These are phyloP conservation scores for Leuciscus waleckii DNA, from an alignment of 2,797 vertebrate species.

Conservation along the genomic window DNA sequence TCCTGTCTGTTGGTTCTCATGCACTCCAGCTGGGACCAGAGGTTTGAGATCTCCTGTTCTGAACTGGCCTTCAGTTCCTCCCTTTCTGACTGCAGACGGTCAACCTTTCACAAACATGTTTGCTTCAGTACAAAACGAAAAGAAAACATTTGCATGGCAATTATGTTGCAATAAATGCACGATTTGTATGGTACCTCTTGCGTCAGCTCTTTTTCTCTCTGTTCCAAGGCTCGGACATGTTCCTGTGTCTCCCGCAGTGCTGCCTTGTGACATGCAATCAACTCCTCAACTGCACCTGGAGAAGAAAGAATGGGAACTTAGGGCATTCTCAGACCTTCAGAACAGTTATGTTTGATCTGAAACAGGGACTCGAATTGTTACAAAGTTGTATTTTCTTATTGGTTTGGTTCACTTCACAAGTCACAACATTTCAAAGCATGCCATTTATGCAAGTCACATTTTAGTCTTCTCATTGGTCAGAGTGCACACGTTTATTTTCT, in stretches of 20 bases:
- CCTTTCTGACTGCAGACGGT: slow-evolving; percentile 74
- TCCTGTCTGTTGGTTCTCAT: slow-evolving; percentile 83
- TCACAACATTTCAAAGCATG: not conserved
- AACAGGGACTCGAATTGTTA: not conserved
- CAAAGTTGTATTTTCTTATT: not conserved
- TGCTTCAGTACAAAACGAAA: slow-evolving; percentile 13
- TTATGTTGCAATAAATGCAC: not conserved
- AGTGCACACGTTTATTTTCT: not conserved
- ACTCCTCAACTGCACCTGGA: slow-evolving; percentile 75
- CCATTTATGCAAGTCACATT: not conserved
- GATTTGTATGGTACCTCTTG: slow-evolving; percentile 73
- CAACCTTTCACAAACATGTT: slow-evolving; percentile 73
- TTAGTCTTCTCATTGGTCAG: not conserved
- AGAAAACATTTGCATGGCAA: not conserved
- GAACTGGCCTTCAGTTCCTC: slow-evolving; percentile 79
- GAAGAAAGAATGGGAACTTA: not conserved
- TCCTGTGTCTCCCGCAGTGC: slow-evolving; percentile 75
- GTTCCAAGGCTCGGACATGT: slow-evolving; percentile 73
- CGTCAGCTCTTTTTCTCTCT: slow-evolving; percentile 77
- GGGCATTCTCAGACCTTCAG: not conserved
- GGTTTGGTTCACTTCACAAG: not conserved
- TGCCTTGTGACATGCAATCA: slow-evolving; percentile 75
- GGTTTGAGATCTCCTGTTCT: slow-evolving; percentile 80
- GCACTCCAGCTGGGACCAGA: slow-evolving; percentile 87
- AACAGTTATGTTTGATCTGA: not conserved